phyloP scores from a whole-genome alignment of 30 jellyfish, hydroid and myxozoan genomes.

The Sanderia malayensis region DNA sequence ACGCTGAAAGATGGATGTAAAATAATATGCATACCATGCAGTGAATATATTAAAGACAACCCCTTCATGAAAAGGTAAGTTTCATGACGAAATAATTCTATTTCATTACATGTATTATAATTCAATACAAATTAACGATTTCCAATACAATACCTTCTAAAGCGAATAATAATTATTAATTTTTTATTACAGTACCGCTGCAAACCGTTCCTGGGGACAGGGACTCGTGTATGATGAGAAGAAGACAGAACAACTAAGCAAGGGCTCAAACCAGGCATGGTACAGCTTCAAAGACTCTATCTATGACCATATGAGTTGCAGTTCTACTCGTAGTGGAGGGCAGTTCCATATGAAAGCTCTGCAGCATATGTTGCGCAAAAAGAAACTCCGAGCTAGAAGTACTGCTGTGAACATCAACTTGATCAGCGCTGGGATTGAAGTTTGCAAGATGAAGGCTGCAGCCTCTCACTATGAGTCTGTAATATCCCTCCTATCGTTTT shows the following conservation, averaged over 20 bases:
- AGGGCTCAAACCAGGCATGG: slow-evolving; percentile 47
- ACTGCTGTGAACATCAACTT: slow-evolving; percentile 18
- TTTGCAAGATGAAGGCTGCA: slow-evolving; percentile 52
- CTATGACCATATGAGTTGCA: slow-evolving; percentile 24
- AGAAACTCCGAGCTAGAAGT: background rate
- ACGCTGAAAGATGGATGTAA: slow-evolving; percentile 18
- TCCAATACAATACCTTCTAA: slow-evolving; percentile 5
- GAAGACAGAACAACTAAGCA: slow-evolving; percentile 4
- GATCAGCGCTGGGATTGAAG: slow-evolving; percentile 43
- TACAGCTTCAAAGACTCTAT: slow-evolving; percentile 38
- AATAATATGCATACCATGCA: slow-evolving; percentile 16
- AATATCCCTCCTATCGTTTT: slow-evolving; percentile 21
- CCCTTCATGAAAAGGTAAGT: slow-evolving; percentile 20
- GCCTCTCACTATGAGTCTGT: slow-evolving; percentile 23
- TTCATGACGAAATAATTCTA: slow-evolving; percentile 9
- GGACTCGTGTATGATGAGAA: slow-evolving; percentile 21
- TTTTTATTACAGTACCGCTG: slow-evolving; percentile 13
- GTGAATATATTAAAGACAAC: slow-evolving; percentile 13
- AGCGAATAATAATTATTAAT: slow-evolving; percentile 3
- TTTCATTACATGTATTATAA: slow-evolving; percentile 5
- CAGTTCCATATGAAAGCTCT: slow-evolving; percentile 31
- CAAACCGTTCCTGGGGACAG: slow-evolving; percentile 29
- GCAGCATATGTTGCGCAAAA: slow-evolving; percentile 5
- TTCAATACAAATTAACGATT: slow-evolving; percentile 5
- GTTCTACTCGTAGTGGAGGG: slow-evolving; percentile 19